Conservation (phyloP, 2,888 invertebrate species). For the Desoria tigrina region DNA sequence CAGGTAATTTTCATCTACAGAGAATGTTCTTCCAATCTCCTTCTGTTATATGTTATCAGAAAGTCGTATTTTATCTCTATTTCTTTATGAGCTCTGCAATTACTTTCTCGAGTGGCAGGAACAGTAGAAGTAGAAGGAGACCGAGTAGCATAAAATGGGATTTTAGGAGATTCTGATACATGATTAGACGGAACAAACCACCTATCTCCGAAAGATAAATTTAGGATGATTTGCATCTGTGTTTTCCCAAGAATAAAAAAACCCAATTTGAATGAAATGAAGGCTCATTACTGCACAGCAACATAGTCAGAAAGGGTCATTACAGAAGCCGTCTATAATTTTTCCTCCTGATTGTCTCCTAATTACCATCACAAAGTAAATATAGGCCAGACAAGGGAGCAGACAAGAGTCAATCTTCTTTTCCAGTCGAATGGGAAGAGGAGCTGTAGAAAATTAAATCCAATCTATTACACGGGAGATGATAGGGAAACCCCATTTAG, state of each 20-base stretch:
- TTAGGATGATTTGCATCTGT: slow-evolving; percentile 20
- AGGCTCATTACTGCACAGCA: slow-evolving; percentile 16
- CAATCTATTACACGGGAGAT: background rate
- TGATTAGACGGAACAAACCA: background rate
- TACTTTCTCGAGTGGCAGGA: slow-evolving; percentile 9
- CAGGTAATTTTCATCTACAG: too few relatives aligned
- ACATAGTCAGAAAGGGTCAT: slow-evolving; percentile 13
- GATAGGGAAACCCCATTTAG: slow-evolving; percentile 18
- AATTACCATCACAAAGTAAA: slow-evolving; percentile 22
- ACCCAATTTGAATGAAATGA: slow-evolving; percentile 19
- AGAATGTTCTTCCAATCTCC: too few relatives aligned
- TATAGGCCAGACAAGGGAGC: slow-evolving; percentile 14
- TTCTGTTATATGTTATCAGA: too few relatives aligned
- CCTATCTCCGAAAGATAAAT: too few relatives aligned
- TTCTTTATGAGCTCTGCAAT: slow-evolving; percentile 17
- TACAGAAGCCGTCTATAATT: slow-evolving; percentile 23
- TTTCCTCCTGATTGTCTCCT: slow-evolving; percentile 19
- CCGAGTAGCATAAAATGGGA: too few relatives aligned
- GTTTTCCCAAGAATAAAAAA: slow-evolving; percentile 12
- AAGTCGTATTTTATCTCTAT: background rate
- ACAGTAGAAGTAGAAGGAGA: background rate
- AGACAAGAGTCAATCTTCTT: slow-evolving; percentile 1
- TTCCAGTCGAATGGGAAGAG: too few relatives aligned
- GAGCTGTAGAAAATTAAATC: too few relatives aligned
- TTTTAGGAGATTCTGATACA: background rate